Percentiles rank a stretch among this genome's conserved stretches.
phyloP scores from a whole-genome alignment of 2,113 vertebrate genomes.

The Phalacrocorax carbo region DNA sequence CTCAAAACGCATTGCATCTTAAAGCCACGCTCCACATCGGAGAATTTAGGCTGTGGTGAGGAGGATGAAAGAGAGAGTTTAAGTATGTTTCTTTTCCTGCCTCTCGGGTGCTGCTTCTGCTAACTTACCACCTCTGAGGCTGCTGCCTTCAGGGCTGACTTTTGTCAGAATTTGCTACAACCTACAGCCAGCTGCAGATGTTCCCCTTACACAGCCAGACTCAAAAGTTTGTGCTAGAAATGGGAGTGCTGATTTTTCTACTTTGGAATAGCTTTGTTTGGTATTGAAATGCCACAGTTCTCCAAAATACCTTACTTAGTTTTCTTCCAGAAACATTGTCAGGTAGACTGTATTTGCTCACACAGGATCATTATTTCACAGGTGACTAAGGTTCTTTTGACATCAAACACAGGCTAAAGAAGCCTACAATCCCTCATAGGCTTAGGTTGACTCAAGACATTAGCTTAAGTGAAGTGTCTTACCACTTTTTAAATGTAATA shows the following conservation, averaged over 20 bases:
- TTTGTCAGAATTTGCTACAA: not conserved
- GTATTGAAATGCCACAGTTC: fast-evolving
- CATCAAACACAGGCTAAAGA: not conserved
- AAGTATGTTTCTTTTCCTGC: not conserved
- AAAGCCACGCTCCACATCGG: not conserved
- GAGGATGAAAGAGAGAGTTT: not conserved
- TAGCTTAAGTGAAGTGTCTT: not conserved
- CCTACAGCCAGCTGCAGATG: not conserved
- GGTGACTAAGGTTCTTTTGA: not conserved
- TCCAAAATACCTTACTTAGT: not conserved
- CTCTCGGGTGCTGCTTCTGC: not conserved
- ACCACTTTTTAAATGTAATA: not conserved
- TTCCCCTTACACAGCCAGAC: not conserved
- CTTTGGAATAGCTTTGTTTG: not conserved
- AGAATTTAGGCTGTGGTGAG: not conserved
- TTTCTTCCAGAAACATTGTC: not conserved
- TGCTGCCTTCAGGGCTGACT: not conserved
- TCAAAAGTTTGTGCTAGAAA: not conserved
- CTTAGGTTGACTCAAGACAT: not conserved
- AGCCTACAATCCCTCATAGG: not conserved
- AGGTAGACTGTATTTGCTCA: not conserved
- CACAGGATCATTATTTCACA: not conserved
- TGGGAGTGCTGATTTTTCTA: not conserved
- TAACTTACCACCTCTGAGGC: not conserved
- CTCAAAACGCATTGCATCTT: not conserved